Conservation (phyloP, 2,888 invertebrate genomes). For the Nysson spinosus region DNA sequence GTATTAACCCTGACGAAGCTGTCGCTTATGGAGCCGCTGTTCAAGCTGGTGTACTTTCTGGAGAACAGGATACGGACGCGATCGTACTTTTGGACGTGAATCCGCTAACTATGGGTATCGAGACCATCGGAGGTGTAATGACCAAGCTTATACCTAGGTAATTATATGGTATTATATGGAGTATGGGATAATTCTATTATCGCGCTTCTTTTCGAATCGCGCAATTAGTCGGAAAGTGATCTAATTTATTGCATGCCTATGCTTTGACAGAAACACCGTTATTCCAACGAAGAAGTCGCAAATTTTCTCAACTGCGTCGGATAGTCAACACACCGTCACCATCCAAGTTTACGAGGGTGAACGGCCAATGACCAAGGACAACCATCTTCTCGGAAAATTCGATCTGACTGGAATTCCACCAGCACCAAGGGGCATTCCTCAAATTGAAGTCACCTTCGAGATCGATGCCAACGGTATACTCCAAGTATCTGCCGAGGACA, state of each 20-base stretch:
- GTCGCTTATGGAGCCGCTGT: slow-evolving; percentile 99
- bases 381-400: slow-evolving; percentile 98
- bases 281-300: slow-evolving; percentile 99
- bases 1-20: slow-evolving; percentile 99
- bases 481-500: slow-evolving; percentile 98
- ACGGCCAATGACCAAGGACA: slow-evolving; percentile 99
- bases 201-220: too few relatives aligned
- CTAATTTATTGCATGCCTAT: neutral
- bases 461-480: slow-evolving; percentile 96
- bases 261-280: slow-evolving; percentile 89
- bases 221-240: too few relatives aligned
- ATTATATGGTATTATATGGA: slow-evolving; percentile 4
- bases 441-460: slow-evolving; percentile 96
- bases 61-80: slow-evolving; percentile 98
- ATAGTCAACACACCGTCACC: slow-evolving; percentile 99
- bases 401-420: slow-evolving; percentile 98
- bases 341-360: slow-evolving; percentile 99
- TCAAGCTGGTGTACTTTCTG: slow-evolving; percentile 98
- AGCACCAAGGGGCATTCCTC: slow-evolving; percentile 94
- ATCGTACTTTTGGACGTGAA: slow-evolving; percentile 98
- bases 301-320: slow-evolving; percentile 99
- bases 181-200: too few relatives aligned
- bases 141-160: slow-evolving; percentile 94
- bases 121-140: slow-evolving; percentile 99
- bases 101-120: slow-evolving; percentile 99